These are phyloP conservation scores for Littorina saxatilis DNA, from an alignment of 1,140 invertebrate genomes.

Conservation along the genomic window DNA sequence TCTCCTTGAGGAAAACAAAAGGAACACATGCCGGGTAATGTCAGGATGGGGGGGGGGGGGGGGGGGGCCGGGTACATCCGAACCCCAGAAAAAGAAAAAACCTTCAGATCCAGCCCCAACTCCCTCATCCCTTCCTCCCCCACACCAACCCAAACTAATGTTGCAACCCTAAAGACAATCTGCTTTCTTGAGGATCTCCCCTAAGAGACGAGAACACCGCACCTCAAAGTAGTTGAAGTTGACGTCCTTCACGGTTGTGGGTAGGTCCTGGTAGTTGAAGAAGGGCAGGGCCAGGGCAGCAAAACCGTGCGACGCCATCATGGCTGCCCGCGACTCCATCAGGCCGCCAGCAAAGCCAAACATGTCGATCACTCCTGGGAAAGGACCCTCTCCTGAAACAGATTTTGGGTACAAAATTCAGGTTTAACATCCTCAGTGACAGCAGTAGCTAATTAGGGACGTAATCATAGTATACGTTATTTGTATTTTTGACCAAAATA, in stretches of 20 bases:
- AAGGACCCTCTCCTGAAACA: slow-evolving; percentile 53
- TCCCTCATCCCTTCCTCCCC: background rate
- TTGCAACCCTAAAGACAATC: background rate
- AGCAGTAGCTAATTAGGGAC: too few relatives aligned
- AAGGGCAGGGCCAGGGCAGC: slow-evolving; percentile 59
- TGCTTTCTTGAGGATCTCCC: too few relatives aligned
- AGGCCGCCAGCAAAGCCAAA: slow-evolving; percentile 64
- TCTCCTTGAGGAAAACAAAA: too few relatives aligned
- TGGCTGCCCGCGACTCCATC: slow-evolving; percentile 60
- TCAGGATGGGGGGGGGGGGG: too few relatives aligned
- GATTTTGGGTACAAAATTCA: background rate
- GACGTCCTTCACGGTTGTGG: slow-evolving; percentile 41
- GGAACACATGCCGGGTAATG: too few relatives aligned
- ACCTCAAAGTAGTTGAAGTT: slow-evolving; percentile 63
- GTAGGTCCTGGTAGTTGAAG: slow-evolving; percentile 62
- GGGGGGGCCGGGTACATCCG: too few relatives aligned
- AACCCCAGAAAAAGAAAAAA: too few relatives aligned
- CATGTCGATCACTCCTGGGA: slow-evolving; percentile 67
- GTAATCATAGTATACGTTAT: too few relatives aligned
- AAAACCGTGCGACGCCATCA: slow-evolving; percentile 66
- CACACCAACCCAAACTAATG: background rate
- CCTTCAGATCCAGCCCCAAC: background rate
- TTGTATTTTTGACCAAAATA: too few relatives aligned
- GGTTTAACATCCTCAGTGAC: too few relatives aligned
- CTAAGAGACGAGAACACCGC: too few relatives aligned